Conservation (phyloP, 2,113 vertebrate genomes). For the Aphelocoma coerulescens region DNA sequence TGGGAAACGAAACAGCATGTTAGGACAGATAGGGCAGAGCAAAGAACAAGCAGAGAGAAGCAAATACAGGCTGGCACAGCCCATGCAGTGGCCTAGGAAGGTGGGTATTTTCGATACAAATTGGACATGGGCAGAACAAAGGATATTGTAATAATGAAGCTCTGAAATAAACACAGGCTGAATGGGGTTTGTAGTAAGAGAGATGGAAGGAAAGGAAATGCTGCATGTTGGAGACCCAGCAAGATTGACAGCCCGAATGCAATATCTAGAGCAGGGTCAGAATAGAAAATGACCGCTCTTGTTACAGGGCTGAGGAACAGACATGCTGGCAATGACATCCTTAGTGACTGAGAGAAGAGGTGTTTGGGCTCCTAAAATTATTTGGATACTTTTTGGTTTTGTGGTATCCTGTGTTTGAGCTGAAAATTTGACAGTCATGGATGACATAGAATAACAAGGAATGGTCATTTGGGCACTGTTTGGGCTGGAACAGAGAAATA, state of each 20-base stretch:
- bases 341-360: neutral
- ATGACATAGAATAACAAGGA: neutral
- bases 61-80: neutral
- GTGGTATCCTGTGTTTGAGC: neutral
- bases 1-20: neutral
- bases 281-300: neutral
- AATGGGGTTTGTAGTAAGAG: neutral
- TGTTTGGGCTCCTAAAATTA: neutral
- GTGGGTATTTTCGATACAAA: neutral
- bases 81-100: neutral
- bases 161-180: neutral
- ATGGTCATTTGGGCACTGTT: accelerated
- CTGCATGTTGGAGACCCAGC: neutral
- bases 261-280: neutral
- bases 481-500: neutral
- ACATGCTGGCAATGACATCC: neutral
- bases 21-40: neutral
- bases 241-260: neutral
- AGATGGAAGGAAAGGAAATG: neutral
- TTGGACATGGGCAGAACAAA: neutral
- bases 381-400: neutral
- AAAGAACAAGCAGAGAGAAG: neutral
- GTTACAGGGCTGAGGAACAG: neutral
- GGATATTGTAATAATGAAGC: neutral
- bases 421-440: neutral